Evolutionary conservation across 2,797 vertebrate species (phyloP).

Genomic region (Triplophysa bombifrons): DNA sequence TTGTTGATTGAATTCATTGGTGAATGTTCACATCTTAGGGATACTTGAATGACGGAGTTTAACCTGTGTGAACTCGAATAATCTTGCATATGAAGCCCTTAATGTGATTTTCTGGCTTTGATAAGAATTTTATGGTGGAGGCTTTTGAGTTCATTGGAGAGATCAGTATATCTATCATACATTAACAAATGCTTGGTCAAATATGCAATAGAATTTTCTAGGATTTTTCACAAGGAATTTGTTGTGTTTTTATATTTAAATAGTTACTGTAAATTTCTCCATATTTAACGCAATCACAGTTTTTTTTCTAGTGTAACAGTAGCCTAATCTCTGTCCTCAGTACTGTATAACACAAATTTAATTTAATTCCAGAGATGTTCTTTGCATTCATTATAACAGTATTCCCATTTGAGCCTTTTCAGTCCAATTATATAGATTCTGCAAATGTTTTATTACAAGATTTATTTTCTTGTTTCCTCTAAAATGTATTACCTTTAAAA

Average conservation of each 20-base stretch:
- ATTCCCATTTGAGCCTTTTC: not conserved
- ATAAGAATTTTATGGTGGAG: no score
- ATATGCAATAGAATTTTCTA: no score
- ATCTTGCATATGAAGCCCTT: slow-evolving; percentile 27
- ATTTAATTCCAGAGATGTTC: slow-evolving; percentile 5
- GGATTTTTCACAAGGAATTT: no score
- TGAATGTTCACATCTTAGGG: not conserved
- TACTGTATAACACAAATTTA: not conserved
- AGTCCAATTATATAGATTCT: not conserved
- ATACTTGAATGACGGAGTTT: not conserved
- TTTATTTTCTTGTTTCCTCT: not conserved
- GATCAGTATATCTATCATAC: not conserved
- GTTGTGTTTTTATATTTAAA: no score
- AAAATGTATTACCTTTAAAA: not conserved
- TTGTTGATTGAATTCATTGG: not conserved
- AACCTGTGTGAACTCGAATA: slow-evolving; percentile 2
- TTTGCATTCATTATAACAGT: not conserved
- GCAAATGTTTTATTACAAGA: not conserved
- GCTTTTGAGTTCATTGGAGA: no score
- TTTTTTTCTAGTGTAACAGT: no score
- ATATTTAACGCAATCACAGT: no score
- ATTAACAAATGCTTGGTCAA: no score
- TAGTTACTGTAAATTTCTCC: no score
- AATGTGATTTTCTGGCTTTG: slow-evolving; percentile 33
- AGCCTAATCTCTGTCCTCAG: not conserved